Base-by-base conservation (phyloP, 2,888 invertebrate genomes). In the Pollenia angustigena region DNA sequence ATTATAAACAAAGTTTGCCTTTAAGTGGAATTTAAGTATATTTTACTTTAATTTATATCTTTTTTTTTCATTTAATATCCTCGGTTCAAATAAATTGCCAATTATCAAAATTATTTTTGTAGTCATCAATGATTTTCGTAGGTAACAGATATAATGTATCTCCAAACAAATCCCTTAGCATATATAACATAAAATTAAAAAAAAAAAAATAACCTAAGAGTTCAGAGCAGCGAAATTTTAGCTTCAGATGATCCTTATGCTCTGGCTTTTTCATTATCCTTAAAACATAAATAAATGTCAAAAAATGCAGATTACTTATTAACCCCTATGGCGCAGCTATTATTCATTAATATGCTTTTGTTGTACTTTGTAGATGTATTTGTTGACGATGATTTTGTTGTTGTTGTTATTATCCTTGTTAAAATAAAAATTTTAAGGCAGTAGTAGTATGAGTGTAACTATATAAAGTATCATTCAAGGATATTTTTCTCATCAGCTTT, bases 261-360 rank as follows among this genome's bases (percentile, higher is more conserved):
- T 66, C 50, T 48, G 50, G 9, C 64, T 81, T 81, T 81, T 81
- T 87, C 85, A 82, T 85, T 87, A 87, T 87, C 85, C 85, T 87
- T 81, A 79, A 81, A 81, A 87, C 87, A 92, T 92, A 92, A 92
- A 92, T 92, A 92, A 92, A 92, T 92, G 92, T 92, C 92, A 92
- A 92, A 92, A 91, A 92, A 92, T 92, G 91, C 91, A 92, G 92
- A 92, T 92, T 92, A 92, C 91, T 92, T 92, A 92, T 92, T 92
- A 92, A 92, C 92, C 92, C 92, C 92, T 90, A 91, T 91, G 90
- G 92, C 91, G 92, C 89, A 90, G 90, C 90, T 92, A 91, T 92
- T 91, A 91, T 92, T 91, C 92, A 91, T 91, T 92, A 91, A 91
- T 92, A 91, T 91, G 88, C 84, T 84, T 80, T 76, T 83, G 76